Conservation (phyloP, 2,797 vertebrate species). For the Hyperoplus lanceolatus region DNA sequence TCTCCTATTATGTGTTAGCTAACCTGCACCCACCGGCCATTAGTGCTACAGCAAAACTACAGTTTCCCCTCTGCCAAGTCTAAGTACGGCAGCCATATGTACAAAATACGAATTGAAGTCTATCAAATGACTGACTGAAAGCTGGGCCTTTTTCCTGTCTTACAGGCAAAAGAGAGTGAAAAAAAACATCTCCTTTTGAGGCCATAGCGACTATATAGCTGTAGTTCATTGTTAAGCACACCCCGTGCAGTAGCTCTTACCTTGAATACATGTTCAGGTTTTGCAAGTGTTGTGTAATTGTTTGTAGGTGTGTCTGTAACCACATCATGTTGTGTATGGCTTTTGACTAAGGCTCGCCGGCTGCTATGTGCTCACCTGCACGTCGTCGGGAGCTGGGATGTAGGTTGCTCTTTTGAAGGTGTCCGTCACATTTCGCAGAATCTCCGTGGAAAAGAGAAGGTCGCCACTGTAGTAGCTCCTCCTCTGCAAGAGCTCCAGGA, state of each 20-base stretch:
- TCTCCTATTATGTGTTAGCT: background rate
- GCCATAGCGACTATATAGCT: constrained; percentile 37
- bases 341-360: background rate
- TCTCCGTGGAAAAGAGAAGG: constrained; percentile 99
- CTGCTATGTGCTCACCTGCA: constrained; percentile 88
- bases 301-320: constrained; percentile 8
- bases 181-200: constrained; percentile 43
- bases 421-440: constrained; percentile 99
- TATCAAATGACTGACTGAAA: constrained; percentile 32
- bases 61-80: constrained; percentile 6
- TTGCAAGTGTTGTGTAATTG: background rate
- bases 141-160: constrained; percentile 30
- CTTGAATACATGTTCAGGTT: constrained; percentile 23
- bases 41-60: constrained; percentile 1
- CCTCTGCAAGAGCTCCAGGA: constrained; percentile 96
- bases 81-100: background rate
- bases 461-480: constrained; percentile 98
- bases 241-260: constrained; percentile 22
- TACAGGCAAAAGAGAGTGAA: constrained; percentile 31
- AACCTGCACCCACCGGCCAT: constrained; percentile 3
- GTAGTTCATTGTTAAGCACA: constrained; percentile 53
- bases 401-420: constrained; percentile 99
- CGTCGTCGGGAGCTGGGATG: constrained; percentile 95
- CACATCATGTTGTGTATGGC: background rate
- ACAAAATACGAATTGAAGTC: constrained; percentile 36